Conservation (phyloP, 2,113 vertebrate genomes). For the Neopipo cinnamomea region DNA sequence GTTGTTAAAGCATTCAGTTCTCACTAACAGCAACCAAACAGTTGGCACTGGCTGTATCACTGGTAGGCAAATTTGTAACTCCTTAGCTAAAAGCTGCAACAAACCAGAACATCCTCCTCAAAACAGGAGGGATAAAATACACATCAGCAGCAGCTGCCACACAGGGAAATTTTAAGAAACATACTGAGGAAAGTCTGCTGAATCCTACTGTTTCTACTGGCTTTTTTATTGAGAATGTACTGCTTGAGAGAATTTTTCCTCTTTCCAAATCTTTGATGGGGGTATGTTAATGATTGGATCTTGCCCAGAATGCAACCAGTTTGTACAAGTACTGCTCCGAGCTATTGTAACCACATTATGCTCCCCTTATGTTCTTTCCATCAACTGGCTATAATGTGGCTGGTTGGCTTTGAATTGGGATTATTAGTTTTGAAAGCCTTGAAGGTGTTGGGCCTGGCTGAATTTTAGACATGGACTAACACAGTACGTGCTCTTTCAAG, state of each 20-base stretch:
- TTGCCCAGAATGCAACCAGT: background rate
- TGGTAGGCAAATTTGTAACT: background rate
- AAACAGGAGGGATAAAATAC: background rate
- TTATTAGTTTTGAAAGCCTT: constrained; percentile 13
- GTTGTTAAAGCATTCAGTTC: background rate
- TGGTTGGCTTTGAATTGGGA: background rate
- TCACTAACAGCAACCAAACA: background rate
- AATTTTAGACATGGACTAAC: background rate
- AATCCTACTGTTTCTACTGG: background rate
- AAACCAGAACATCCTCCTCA: background rate
- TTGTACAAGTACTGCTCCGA: background rate
- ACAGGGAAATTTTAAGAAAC: background rate
- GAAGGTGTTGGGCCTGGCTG: constrained; percentile 6
- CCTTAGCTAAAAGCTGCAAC: background rate
- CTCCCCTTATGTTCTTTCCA: background rate
- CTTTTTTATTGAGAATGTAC: background rate
- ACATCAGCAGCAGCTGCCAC: background rate
- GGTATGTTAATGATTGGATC: background rate
- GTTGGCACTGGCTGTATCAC: background rate
- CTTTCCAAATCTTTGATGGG: background rate
- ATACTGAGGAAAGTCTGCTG: background rate
- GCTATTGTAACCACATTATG: background rate
- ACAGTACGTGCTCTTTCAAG: background rate
- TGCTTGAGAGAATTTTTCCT: background rate
- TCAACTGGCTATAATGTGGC: background rate